These are phyloP conservation scores for Drosophila suzukii DNA, from an alignment of 1,140 invertebrate genomes.

Conservation along the genomic window DNA sequence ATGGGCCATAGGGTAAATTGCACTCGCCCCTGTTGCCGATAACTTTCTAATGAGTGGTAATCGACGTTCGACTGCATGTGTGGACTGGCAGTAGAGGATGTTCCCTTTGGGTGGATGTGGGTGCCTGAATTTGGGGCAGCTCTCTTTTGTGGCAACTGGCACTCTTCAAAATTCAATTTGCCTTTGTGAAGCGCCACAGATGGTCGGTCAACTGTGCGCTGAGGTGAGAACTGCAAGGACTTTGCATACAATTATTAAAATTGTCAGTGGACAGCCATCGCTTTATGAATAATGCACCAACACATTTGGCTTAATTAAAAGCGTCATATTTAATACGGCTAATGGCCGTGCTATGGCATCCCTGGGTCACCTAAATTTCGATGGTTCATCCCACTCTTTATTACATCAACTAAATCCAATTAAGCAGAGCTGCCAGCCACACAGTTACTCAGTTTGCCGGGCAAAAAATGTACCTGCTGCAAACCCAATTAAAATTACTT, in stretches of 20 bases:
- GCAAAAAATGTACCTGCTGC: constrained; percentile 10
- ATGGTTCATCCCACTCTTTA: constrained; percentile 5
- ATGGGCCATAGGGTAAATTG: constrained; percentile 41
- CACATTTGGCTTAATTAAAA: constrained; percentile 43
- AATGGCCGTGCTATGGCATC: constrained; percentile 1
- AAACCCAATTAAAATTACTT: constrained; percentile 21
- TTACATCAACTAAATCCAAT: constrained; percentile 34
- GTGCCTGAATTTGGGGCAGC: background rate
- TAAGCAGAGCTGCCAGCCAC: constrained; percentile 9
- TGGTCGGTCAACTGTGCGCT: constrained; percentile 8
- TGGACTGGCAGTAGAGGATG: background rate
- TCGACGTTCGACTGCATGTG: constrained; percentile 38
- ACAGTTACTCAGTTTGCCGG: constrained; percentile 15
- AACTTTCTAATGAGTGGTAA: constrained; percentile 66
- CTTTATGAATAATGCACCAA: constrained; percentile 24
- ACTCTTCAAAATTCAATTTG: constrained; percentile 55
- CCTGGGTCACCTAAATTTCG: constrained; percentile 8
- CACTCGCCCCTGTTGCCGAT: constrained; percentile 43
- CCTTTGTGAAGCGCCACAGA: constrained; percentile 23
- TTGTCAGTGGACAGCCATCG: constrained; percentile 27
- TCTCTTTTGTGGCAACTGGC: constrained; percentile 45
- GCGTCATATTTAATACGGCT: constrained; percentile 32
- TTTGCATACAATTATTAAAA: constrained; percentile 57
- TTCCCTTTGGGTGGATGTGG: background rate
- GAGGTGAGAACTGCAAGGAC: constrained; percentile 42